These are phyloP conservation scores for Onthophagus taurus DNA, from an alignment of 1,140 invertebrate species.

Conservation along the genomic window DNA sequence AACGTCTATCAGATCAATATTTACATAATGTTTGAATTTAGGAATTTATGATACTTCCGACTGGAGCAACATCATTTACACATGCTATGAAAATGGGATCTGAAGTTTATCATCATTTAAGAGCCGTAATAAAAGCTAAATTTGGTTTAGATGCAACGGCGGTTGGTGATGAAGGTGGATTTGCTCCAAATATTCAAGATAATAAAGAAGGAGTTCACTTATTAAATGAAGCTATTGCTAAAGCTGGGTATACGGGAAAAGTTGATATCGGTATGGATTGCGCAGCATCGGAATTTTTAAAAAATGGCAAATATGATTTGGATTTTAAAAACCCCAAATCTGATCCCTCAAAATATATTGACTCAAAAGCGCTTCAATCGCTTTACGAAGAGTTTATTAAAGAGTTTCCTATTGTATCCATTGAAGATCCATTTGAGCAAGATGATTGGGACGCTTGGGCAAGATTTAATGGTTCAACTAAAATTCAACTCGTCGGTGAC, in stretches of 20 bases:
- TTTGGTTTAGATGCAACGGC: conserved; percentile 93
- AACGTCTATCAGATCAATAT: no score
- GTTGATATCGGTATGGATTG: conserved; percentile 98
- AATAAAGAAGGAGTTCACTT: conserved; percentile 89
- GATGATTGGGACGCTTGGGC: conserved; percentile 95
- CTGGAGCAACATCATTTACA: conserved; percentile 80
- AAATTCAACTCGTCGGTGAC: conserved; percentile 91
- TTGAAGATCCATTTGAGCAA: conserved; percentile 98
- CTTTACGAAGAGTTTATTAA: conserved; percentile 87
- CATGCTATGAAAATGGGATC: conserved; percentile 98
- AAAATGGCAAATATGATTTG: conserved; percentile 85
- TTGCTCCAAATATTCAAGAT: conserved; percentile 95
- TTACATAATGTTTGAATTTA: conserved; percentile 2
- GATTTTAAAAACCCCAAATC: conserved; percentile 96
- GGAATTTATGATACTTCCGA: conserved; percentile 38
- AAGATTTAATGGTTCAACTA: conserved; percentile 64
- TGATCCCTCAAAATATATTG: conserved; percentile 66
- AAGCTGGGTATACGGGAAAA: conserved; percentile 88
- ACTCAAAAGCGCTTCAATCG: conserved; percentile 71
- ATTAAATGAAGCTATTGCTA: conserved; percentile 84
- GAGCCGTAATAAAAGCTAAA: conserved; percentile 89
- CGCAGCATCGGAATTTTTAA: conserved; percentile 92
- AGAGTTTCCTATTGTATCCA: conserved; percentile 92
- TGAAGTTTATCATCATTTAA: conserved; percentile 95
- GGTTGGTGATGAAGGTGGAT: conserved; percentile 98